Percentiles rank a stretch among this genome's conserved stretches.
phyloP scores from a whole-genome alignment of 2,888 invertebrate species.

The Idaea biselata region DNA sequence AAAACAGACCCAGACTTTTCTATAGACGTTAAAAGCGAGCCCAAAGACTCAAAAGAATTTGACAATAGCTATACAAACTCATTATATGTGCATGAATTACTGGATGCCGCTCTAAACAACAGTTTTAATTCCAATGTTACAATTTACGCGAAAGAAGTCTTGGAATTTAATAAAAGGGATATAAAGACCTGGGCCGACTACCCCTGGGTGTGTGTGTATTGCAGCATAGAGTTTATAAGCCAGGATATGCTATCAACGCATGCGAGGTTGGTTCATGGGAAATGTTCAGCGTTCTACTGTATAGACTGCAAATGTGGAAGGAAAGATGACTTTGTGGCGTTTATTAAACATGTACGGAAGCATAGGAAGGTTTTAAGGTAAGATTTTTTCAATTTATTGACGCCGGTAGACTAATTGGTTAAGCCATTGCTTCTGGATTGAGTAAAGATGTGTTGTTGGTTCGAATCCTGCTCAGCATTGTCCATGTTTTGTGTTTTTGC shows the following conservation, averaged over 20 bases:
- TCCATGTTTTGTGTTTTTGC: too few species aligned
- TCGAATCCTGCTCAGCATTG: too few species aligned
- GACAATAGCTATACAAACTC: slow-evolving; percentile 21
- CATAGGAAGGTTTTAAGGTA: slow-evolving; percentile 82
- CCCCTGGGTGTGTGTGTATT: slow-evolving; percentile 64
- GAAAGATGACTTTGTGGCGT: slow-evolving; percentile 82
- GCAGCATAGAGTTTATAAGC: slow-evolving; percentile 64
- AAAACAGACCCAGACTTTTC: slow-evolving; percentile 4
- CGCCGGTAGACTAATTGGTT: too few species aligned
- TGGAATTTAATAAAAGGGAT: slow-evolving; percentile 43
- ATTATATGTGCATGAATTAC: slow-evolving; percentile 57
- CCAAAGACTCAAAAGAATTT: slow-evolving; percentile 51
- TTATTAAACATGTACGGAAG: slow-evolving; percentile 82
- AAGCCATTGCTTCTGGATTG: too few species aligned
- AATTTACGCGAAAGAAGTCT: slow-evolving; percentile 60
- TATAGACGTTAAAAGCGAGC: slow-evolving; percentile 53
- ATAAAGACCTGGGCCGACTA: slow-evolving; percentile 63
- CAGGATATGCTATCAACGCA: slow-evolving; percentile 78
- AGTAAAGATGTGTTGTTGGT: too few species aligned
- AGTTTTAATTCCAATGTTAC: slow-evolving; percentile 47
- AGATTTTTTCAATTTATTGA: slow-evolving; percentile 6
- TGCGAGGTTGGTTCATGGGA: slow-evolving; percentile 81
- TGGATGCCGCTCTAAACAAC: slow-evolving; percentile 57
- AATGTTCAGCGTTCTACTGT: slow-evolving; percentile 83
- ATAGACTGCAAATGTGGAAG: slow-evolving; percentile 83